Evolutionary conservation across 2,113 vertebrate genomes (phyloP).

Genomic region (Jacana jacana): DNA sequence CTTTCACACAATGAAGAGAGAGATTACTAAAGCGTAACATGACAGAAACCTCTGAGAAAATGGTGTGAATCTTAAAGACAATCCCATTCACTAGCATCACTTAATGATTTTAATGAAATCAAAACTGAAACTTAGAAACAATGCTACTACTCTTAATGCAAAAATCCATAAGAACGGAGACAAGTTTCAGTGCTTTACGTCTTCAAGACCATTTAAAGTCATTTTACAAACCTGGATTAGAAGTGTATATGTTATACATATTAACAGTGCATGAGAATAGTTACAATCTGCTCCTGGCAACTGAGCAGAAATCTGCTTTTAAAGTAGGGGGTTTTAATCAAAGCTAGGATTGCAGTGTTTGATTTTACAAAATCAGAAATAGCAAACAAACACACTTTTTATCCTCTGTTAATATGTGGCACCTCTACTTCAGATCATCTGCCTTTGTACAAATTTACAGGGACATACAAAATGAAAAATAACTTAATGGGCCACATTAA

Average conservation of each 20-base stretch:
- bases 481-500: not conserved
- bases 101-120: not conserved
- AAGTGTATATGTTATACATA: not conserved
- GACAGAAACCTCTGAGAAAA: constrained; percentile 65
- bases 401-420: constrained; percentile 64
- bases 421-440: constrained; percentile 71
- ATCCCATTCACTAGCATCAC: not conserved
- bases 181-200: not conserved
- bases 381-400: constrained; percentile 51
- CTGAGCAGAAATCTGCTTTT: not conserved
- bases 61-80: not conserved
- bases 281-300: not conserved
- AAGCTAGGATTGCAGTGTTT: not conserved
- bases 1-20: constrained; percentile 57
- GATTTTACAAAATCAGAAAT: constrained; percentile 49
- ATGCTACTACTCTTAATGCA: not conserved
- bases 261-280: not conserved
- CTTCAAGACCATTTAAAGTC: not conserved
- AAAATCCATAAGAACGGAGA: not conserved
- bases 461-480: constrained; percentile 64
- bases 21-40: constrained; percentile 60
- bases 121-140: not conserved
- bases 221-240: constrained; percentile 39
- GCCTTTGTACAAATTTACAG: constrained; percentile 65
- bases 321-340: not conserved